phyloP scores from a whole-genome alignment of 2,113 vertebrate genomes.

The Boleophthalmus pectinirostris region DNA sequence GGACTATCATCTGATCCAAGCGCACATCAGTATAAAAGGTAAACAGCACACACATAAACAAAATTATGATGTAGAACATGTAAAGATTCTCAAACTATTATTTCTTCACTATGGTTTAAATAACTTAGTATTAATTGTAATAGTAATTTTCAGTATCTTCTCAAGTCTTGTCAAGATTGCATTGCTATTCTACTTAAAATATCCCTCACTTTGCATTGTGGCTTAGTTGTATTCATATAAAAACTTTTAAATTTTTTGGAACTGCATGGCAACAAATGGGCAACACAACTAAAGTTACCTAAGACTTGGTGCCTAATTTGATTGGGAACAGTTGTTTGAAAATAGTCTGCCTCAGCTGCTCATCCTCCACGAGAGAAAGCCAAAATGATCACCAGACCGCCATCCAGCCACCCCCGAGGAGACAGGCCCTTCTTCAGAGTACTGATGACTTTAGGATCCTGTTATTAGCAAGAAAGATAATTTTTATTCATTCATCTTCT shows the following conservation, averaged over 20 bases:
- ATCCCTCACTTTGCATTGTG: background rate
- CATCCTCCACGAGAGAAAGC: conserved; percentile 26
- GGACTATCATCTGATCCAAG: conserved; percentile 49
- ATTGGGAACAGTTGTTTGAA: conserved; percentile 59
- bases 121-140: background rate
- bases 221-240: background rate
- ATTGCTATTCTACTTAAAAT: background rate
- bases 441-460: conserved; percentile 56
- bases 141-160: background rate
- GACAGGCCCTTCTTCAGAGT: conserved; percentile 19
- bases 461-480: conserved; percentile 29
- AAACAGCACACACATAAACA: conserved; percentile 46
- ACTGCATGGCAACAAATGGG: background rate
- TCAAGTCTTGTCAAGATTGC: background rate
- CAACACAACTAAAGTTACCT: background rate
- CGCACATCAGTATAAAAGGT: conserved; percentile 9
- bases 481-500: conserved; percentile 14
- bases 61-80: conserved; percentile 26
- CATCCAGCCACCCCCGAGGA: conserved; percentile 4
- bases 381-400: conserved; percentile 26
- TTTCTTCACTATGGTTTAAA: background rate
- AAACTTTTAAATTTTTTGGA: background rate
- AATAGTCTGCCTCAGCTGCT: conserved; percentile 62
- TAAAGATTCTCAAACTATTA: too few species aligned
- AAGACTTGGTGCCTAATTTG: background rate